Percentiles rank a stretch among this genome's conserved stretches.
Conservation (phyloP, 2,888 invertebrate species). For the Physocephala rufipes region DNA sequence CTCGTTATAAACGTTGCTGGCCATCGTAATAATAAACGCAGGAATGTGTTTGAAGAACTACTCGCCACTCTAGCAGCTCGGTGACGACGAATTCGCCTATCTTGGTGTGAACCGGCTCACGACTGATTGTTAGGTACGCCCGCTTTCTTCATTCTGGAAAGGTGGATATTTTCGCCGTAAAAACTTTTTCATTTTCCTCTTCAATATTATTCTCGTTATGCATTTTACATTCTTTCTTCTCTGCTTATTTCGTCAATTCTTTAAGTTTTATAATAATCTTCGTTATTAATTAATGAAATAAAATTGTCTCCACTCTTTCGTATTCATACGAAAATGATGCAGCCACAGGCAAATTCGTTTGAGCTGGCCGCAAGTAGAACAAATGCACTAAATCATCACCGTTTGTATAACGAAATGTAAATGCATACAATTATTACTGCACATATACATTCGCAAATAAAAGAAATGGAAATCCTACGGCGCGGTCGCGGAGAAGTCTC, state of each 20-base stretch:
- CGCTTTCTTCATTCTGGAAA: background rate
- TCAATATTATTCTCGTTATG: constrained; percentile 5
- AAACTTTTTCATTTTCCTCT: constrained; percentile 20
- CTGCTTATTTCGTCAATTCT: constrained; percentile 12
- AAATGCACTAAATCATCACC: constrained; percentile 15
- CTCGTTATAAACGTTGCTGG: no score
- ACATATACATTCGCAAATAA: background rate
- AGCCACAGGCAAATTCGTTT: constrained; percentile 36
- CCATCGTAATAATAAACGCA: constrained; percentile 29
- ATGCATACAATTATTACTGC: background rate
- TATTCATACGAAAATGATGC: constrained; percentile 52
- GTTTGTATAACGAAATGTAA: constrained; percentile 8
- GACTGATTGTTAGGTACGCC: background rate
- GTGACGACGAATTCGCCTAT: constrained; percentile 5
- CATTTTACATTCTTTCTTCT: constrained; percentile 10
- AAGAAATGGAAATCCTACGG: background rate
- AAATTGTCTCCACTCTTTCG: constrained; percentile 56
- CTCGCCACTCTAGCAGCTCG: background rate
- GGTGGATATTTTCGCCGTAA: constrained; percentile 27
- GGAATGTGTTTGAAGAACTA: constrained; percentile 1
- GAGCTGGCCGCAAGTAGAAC: constrained; percentile 27
- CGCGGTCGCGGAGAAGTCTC: constrained; percentile 16
- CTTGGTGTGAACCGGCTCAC: constrained; percentile 6
- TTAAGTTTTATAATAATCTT: constrained; percentile 36
- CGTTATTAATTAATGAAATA: constrained; percentile 52